Evolutionary conservation across 2,113 vertebrate genomes (phyloP), one percentile per base, ranked within the genome.

Genomic region (Damaliscus lunatus): DNA sequence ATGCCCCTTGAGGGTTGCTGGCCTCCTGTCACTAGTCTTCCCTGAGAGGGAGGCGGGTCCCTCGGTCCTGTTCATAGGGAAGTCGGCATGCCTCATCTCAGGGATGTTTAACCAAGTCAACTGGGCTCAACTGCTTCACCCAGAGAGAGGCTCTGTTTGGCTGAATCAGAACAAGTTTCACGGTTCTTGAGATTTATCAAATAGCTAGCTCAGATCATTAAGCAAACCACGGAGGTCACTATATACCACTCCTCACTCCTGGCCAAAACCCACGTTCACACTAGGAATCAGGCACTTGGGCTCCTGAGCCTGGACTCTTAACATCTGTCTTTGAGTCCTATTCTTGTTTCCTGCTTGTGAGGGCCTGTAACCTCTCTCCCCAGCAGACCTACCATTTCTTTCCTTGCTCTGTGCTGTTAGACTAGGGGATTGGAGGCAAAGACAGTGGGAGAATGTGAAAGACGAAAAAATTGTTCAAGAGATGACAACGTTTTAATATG

Each of bases 401-500:
- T 67, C 50, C 86, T 95, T 64, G 25, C 15, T 96, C 50, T 96
- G 82, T 6, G 29, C 82, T 85, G 17, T 33, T n/a, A 53, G 27
- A 57, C 13, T 31, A 77, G 92, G 83, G 94, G 78, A 96, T 78
- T 23, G 81, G 36, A 98, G 95, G 95, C 93, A 93, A 91, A 64
- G 48, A n/a, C 4, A 81, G 96, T 97, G 89, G 97, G 94, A 31
- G 93, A 78, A 67, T 93, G 23, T 91, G 31, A 94, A 95, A 98
- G 96, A 94, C 64, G 86, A 60, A 83, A 96, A 95, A 94, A 62
- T 48, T 93, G 93, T 64, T 93, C 60, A 90, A 84, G n/a, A 94
- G 48, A 88, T 97, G 97, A 96, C 93, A 98, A 60, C 25, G 46
- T 95, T 96, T 93, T 97, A 94, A 96, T 77, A 92, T 88, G 88